Conservation (phyloP, 2,888 invertebrate genomes). For the Coleophora flavipennella region DNA sequence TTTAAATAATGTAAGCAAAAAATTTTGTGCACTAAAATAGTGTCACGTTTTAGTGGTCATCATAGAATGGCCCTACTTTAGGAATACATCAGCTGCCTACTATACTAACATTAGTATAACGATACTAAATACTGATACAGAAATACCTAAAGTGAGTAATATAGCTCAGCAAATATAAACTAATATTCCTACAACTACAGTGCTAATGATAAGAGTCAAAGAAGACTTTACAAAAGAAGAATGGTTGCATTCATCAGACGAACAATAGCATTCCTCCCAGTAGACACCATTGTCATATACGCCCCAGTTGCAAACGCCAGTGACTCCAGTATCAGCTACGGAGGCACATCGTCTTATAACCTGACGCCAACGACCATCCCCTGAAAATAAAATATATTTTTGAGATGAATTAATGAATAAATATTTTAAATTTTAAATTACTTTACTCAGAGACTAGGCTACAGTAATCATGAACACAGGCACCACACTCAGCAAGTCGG, state of each 20-base stretch:
- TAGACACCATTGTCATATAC: conserved; percentile 95
- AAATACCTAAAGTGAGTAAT: conserved; percentile 1
- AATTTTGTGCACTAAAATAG: too few relatives aligned
- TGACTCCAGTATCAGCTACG: conserved; percentile 91
- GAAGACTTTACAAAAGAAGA: conserved; percentile 34
- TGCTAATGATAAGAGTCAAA: conserved; percentile 22
- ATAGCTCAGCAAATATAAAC: conserved; percentile 2
- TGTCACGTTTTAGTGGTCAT: too few relatives aligned
- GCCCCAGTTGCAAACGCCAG: conserved; percentile 97
- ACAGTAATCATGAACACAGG: too few relatives aligned
- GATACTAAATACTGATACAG: too few relatives aligned
- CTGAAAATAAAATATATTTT: conserved; percentile 59
- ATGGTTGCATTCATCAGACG: conserved; percentile 89
- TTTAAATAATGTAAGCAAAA: too few relatives aligned
- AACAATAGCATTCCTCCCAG: conserved; percentile 98
- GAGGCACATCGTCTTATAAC: conserved; percentile 92
- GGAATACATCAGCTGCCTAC: too few relatives aligned
- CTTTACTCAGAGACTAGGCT: too few relatives aligned
- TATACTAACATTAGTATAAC: too few relatives aligned
- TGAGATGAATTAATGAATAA: neutral
- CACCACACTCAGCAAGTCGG: too few relatives aligned
- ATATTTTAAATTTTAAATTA: neutral
- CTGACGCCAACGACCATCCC: conserved; percentile 96
- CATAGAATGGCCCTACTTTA: too few relatives aligned
- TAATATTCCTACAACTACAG: conserved; percentile 11